Conservation (phyloP, 30 jellyfish, hydroid and myxozoan genomes). For the Catostylus mosaicus region DNA sequence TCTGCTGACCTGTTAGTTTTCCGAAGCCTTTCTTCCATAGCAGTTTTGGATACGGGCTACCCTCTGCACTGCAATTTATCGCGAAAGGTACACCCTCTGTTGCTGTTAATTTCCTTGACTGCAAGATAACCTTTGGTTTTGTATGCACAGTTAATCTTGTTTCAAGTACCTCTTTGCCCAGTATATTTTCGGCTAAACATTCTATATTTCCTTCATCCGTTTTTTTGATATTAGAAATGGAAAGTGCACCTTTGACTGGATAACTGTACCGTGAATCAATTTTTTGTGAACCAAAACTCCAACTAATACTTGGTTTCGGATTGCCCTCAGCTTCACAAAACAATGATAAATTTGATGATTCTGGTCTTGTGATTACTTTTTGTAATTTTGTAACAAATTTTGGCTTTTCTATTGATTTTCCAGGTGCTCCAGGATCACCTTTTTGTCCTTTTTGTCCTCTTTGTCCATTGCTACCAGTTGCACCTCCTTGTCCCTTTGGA, state of each 20-base stretch:
- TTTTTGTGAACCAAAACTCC: constrained; percentile 19
- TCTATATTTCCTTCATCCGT: constrained; percentile 11
- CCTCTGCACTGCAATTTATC: constrained; percentile 19
- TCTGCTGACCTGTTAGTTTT: not conserved
- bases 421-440: constrained; percentile 32
- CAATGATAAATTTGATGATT: constrained; percentile 6
- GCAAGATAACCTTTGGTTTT: constrained; percentile 19
- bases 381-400: not conserved
- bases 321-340: constrained; percentile 43
- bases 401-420: constrained; percentile 33
- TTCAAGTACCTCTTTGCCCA: constrained; percentile 23
- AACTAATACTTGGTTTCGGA: constrained; percentile 11
- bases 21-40: constrained; percentile 26
- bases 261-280: constrained; percentile 24
- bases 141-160: constrained; percentile 31
- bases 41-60: constrained; percentile 33
- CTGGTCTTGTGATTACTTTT: not conserved
- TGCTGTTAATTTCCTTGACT: not conserved
- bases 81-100: constrained; percentile 13
- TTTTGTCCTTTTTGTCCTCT: constrained; percentile 24
- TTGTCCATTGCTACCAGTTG: not conserved
- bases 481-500: constrained; percentile 5
- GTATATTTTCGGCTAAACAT: constrained; percentile 37
- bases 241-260: constrained; percentile 23
- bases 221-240: constrained; percentile 1